Base-by-base conservation (phyloP, 2,797 vertebrate genomes). In the Lemur catta region DNA sequence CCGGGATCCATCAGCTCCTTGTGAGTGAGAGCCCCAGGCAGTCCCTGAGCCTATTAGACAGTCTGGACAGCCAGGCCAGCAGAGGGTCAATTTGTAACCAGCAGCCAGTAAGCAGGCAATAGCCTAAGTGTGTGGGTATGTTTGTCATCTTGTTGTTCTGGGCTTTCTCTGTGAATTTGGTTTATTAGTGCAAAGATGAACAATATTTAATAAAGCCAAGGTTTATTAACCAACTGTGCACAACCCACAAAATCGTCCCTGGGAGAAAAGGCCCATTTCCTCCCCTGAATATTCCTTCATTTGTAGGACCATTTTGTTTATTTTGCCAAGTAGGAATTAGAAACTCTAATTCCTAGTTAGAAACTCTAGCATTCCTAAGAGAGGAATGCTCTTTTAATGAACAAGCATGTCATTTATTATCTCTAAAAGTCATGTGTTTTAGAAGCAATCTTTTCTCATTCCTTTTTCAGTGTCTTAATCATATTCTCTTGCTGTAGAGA, bases 351-450 rank as follows among this genome's bases (percentile, higher is more conserved):
- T 30, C 59, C 59, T 14, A 61, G 59, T 30, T 65, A 65, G 61
- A 65, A 33, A 65, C 30, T 17, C 63, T n/a, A n/a, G 7, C 33
- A 9, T n/a, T 65, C 63, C 63, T 65, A 18, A 65, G 63, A 65
- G 63, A n/a, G 33, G 63, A 76, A 86, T 84, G 38, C 13, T 75
- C 93, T 90, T 95, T 92, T 76, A 93, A 94, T 89, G 50, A 92
- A 85, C n/a, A 81, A 81, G 38, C 0, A 3, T 63, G 57, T 43
- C 52, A 69, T 71, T 63, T 90, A 76, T 75, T 91, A 90, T 92
- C 71, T 69, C 52, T 92, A 92, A 74, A 96, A 93, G 22, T 78
- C 43, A 79, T 28, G 18, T 38, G 67, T 33, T 95, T 89, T 89
- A 84, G 7, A 95, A 94, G 63, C 22, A 48, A 91, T 76, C 81